Evolutionary conservation across 2,797 vertebrate genomes (phyloP), one percentile per base, ranked within the genome.

Genomic region (Amniataba percoides): DNA sequence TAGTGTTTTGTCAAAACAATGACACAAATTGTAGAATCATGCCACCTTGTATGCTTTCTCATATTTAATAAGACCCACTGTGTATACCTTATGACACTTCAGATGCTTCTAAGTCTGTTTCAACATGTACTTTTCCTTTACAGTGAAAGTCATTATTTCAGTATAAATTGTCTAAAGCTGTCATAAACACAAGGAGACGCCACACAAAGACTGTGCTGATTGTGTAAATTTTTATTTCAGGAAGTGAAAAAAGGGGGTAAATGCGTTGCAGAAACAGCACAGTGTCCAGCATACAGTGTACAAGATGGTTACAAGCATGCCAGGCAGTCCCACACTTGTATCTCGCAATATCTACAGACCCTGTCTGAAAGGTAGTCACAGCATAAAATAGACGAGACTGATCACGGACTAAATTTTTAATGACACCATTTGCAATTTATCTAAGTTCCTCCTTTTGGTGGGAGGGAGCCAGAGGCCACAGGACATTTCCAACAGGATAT

Each of bases 171-270:
- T 36, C 10, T 23, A 31, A 49, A 59, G 3, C n/a, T 43, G 3
- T 16, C 9, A 42, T 6, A 19, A 64, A 74, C 36, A 74, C 13
- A 52, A 46, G 14, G 45, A 3, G 16, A 79, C 43, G 45, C 34
- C n/a, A 77, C 68, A 72, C 49, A 68, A 64, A n/a, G 8, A 4
- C 46, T n/a, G 63, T 76, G 83, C 71, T 82, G 83, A 86, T 68
- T 55, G 78, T 84, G 83, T 79, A 71, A 14, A 55, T 82, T 81
- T 92, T 92, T 83, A 93, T 92, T 93, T 89, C 43, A 88, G 88
- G 89, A 88, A 88, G 90, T 93, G 90, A 88, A 92, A 91, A 92
- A 87, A 88, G 14, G 67, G 70, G 81, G 61, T 83, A 81, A 87
- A 90, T 86, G 85, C 71, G 46, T 83, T 72, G 84, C 89, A 90